Evolutionary conservation across 2,888 invertebrate species (phyloP).

Genomic region (Plebejus anna): DNA sequence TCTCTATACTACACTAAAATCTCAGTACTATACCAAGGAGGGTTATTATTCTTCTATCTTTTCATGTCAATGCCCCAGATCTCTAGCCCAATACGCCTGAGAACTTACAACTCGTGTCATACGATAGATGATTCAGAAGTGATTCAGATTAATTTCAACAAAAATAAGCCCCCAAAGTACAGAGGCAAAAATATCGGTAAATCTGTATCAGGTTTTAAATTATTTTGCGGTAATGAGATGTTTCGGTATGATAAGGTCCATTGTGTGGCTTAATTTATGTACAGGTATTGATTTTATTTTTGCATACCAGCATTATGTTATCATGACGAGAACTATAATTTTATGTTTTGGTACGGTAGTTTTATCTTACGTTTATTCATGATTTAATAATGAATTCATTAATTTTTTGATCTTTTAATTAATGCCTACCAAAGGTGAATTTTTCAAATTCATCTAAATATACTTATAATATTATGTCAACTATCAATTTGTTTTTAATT

Average conservation of each 20-base stretch:
- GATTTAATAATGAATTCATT: neutral
- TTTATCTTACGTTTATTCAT: neutral
- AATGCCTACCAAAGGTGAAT: neutral
- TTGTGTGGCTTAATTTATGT: conserved; percentile 23
- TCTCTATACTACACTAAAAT: too few species aligned
- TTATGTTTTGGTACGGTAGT: neutral
- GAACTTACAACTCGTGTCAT: too few species aligned
- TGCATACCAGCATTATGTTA: neutral
- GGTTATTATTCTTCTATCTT: too few species aligned
- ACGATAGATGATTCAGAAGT: too few species aligned
- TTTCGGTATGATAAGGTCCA: conserved; percentile 19
- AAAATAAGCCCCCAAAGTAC: neutral
- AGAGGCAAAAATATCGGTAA: conserved; percentile 4
- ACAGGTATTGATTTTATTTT: conserved; percentile 13
- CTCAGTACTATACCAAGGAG: too few species aligned
- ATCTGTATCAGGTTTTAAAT: conserved; percentile 12
- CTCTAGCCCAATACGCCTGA: too few species aligned
- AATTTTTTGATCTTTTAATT: neutral
- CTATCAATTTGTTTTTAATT: neutral
- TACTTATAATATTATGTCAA: neutral
- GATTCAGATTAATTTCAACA: neutral
- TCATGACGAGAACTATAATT: neutral
- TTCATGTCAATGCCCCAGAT: too few species aligned
- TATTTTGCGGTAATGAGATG: conserved; percentile 19
- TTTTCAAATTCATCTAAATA: neutral